Conservation (phyloP, 2,797 vertebrate genomes). For the Chromis chromis region DNA sequence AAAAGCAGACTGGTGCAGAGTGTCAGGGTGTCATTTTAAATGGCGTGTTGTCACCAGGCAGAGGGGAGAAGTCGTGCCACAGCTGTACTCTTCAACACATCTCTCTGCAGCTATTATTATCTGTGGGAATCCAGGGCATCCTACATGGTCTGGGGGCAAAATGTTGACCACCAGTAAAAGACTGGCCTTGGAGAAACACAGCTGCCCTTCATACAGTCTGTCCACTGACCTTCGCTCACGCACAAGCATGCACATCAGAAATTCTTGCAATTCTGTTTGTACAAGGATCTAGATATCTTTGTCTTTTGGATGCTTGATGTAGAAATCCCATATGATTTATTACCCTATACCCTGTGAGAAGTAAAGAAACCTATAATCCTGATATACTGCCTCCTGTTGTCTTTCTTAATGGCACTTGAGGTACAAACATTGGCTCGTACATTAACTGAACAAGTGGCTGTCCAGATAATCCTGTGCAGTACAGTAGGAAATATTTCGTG, state of each 20-base stretch:
- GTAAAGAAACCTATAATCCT: neutral
- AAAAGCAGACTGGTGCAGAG: conserved; percentile 10
- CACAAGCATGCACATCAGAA: conserved; percentile 8
- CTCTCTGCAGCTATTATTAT: conserved; percentile 80
- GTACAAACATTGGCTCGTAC: conserved; percentile 1
- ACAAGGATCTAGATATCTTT: neutral
- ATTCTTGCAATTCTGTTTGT: conserved; percentile 23
- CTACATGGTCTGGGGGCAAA: conserved; percentile 70
- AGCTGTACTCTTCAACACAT: conserved; percentile 67
- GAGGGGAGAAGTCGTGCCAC: conserved; percentile 42
- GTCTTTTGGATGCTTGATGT: neutral
- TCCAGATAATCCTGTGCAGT: conserved; percentile 2
- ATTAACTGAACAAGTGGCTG: conserved; percentile 4
- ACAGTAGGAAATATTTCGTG: neutral
- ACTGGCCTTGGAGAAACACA: conserved; percentile 77
- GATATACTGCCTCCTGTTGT: neutral
- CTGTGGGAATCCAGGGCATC: conserved; percentile 79
- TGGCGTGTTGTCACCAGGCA: conserved; percentile 41
- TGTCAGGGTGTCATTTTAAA: conserved; percentile 47
- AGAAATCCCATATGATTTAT: neutral
- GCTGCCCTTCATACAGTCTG: conserved; percentile 64
- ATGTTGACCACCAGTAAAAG: conserved; percentile 67
- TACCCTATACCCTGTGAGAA: neutral
- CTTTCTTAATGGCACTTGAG: neutral
- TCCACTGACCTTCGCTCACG: conserved; percentile 39